Base-by-base conservation (phyloP, 2,888 invertebrate genomes). In the Drosophila tanythrix region DNA sequence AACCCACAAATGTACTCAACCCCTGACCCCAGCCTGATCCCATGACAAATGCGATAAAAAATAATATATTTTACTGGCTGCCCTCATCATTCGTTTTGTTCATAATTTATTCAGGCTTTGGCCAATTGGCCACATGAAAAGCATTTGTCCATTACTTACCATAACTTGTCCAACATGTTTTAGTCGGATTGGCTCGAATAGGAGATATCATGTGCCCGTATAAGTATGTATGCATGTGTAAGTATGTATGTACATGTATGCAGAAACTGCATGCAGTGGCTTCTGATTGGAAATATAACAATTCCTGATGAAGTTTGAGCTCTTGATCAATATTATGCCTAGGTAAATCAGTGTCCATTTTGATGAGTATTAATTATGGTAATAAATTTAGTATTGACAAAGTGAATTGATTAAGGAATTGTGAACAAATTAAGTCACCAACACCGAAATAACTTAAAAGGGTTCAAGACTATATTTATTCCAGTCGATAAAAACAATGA, bases 111-210 rank as follows among this genome's bases (percentile, higher is more conserved):
- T 31, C 52, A 52, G 46, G 57, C 57, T 18, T 52, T 36, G 31
- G 46, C 38, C 53, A 69, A 74, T 58, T 68, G 76, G 36, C 53
- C 52, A 38, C 48, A 40, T 59, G 25, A 53, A 66, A 52, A 36
- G 36, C 62, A 63, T 57, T 63, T 63, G 56, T 15, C 58, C 29
- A 46, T 46, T 7, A 21, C n/a, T 25, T 25, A 46, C 46, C 2
- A 25, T 15, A 25, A 46, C 21, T 25, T 25, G 21, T 4, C 15
- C 46, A 15, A 2, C 15, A 15, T n/a, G 40, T 4, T 40, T 10
- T 10, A 10, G 40, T n/a, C n/a, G 10, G 40, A n/a, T 40, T 1
- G 43, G 21, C 43, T 21, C 43, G 43, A 43, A 43, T 21, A 21
- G 21, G 5, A 43, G 43, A 21, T 43, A 43, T 21, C 43, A 21